Percentiles rank a stretch among this genome's conserved stretches.
Evolutionary conservation across 2,113 vertebrate genomes (phyloP).

Genomic region (Upupa epops): DNA sequence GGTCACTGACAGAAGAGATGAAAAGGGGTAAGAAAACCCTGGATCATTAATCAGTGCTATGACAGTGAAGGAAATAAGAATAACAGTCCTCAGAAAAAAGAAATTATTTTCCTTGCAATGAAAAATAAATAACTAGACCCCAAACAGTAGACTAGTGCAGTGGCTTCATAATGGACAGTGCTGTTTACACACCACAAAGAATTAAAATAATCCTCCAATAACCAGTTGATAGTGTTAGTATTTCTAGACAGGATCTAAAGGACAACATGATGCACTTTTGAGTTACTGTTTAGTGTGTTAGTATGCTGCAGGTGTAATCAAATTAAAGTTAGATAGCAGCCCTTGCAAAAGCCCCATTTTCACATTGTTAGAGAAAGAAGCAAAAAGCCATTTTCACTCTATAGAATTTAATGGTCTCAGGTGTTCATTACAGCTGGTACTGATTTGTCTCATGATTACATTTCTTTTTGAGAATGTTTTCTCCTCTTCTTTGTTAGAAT

Average conservation of each 20-base stretch:
- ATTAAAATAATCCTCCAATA: not conserved
- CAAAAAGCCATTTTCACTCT: constrained; percentile 18
- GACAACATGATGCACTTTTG: not conserved
- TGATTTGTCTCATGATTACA: constrained; percentile 52
- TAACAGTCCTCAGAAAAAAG: not conserved
- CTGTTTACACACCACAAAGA: not conserved
- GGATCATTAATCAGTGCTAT: not conserved
- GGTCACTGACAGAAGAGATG: not conserved
- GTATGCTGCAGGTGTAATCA: constrained; percentile 10
- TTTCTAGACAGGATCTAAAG: not conserved
- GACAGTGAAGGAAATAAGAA: not conserved
- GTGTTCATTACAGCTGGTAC: constrained; percentile 37
- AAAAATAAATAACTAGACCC: not conserved
- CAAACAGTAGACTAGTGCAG: not conserved
- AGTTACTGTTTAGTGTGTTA: not conserved
- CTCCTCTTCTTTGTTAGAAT: constrained; percentile 36
- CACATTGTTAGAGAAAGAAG: not conserved
- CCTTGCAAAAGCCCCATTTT: not conserved
- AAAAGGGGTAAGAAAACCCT: not conserved
- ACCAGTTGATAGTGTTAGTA: not conserved
- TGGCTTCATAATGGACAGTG: not conserved
- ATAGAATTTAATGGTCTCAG: constrained; percentile 34
- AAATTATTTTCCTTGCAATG: not conserved
- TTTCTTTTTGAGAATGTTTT: constrained; percentile 39
- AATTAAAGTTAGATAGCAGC: not conserved